Evolutionary conservation across 2,888 invertebrate species (phyloP).

Genomic region (Hydraecia micacea): DNA sequence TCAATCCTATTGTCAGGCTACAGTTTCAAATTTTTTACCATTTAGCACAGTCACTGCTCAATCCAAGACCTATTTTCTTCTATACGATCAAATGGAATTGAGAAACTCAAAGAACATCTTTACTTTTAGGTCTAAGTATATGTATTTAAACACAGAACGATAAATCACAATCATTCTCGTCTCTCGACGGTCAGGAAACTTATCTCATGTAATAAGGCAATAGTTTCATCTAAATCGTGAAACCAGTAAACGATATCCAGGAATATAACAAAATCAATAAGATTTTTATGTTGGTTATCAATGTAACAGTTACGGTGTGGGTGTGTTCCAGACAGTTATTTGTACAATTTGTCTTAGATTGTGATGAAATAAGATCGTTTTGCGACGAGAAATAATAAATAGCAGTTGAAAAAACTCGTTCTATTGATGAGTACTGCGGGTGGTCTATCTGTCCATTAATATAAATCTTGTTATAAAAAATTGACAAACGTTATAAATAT

Average conservation of each 20-base stretch:
- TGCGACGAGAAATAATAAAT: slow-evolving; percentile 2
- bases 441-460: background rate
- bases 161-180: background rate
- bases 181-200: too few relatives aligned
- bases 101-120: background rate
- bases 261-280: background rate
- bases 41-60: background rate
- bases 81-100: background rate
- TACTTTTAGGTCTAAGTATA: background rate
- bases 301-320: background rate
- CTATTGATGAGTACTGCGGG: background rate
- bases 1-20: background rate
- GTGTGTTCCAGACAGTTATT: slow-evolving; percentile 19
- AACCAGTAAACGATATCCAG: background rate
- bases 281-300: background rate
- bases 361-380: slow-evolving; percentile 15
- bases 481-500: background rate
- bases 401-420: background rate
- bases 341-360: slow-evolving; percentile 24
- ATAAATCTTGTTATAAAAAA: background rate
- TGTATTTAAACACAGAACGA: background rate
- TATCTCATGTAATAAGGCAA: background rate
- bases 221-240: background rate
- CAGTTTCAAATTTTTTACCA: background rate
- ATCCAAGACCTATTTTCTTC: background rate